These are phyloP conservation scores for Thalassoma bifasciatum DNA, from an alignment of 2,113 vertebrate genomes.

Conservation along the genomic window DNA sequence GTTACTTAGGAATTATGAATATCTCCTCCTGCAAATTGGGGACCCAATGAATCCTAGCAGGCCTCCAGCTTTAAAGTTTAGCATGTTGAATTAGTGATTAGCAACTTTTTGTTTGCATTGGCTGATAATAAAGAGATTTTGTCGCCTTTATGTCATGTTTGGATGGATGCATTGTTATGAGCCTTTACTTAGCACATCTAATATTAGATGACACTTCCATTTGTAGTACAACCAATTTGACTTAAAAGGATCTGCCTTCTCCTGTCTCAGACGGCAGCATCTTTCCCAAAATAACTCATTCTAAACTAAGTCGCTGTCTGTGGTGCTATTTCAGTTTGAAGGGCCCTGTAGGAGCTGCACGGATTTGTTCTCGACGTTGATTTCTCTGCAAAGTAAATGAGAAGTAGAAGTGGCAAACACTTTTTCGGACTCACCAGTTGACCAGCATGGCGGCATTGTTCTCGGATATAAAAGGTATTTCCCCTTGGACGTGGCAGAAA, in stretches of 20 bases:
- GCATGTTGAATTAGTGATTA: no score
- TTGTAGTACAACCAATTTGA: constrained; percentile 34
- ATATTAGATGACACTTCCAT: constrained; percentile 40
- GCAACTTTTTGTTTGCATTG: no score
- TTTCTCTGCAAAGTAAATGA: background rate
- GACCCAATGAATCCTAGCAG: no score
- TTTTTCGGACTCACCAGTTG: constrained; percentile 90
- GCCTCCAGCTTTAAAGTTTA: no score
- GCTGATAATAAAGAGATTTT: background rate
- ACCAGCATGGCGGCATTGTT: constrained; percentile 94
- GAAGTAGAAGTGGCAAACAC: no score
- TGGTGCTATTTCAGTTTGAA: background rate
- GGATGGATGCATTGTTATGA: background rate
- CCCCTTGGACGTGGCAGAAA: constrained; percentile 82
- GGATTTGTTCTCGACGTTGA: background rate
- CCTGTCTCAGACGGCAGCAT: constrained; percentile 16
- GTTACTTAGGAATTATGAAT: background rate
- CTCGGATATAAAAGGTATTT: constrained; percentile 91
- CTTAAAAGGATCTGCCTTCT: constrained; percentile 32
- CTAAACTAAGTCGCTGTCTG: constrained; percentile 1
- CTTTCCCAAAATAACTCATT: constrained; percentile 50
- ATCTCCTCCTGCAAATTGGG: no score
- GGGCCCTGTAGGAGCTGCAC: background rate
- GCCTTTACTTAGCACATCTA: constrained; percentile 60
- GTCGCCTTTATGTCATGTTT: background rate